A percentile compares a stretch with the other conserved stretches of the same genome.
These are phyloP conservation scores for Hydractinia symbiolongicarpus DNA, from an alignment of 30 jellyfish, hydroid and myxozoan species.

Conservation along the genomic window DNA sequence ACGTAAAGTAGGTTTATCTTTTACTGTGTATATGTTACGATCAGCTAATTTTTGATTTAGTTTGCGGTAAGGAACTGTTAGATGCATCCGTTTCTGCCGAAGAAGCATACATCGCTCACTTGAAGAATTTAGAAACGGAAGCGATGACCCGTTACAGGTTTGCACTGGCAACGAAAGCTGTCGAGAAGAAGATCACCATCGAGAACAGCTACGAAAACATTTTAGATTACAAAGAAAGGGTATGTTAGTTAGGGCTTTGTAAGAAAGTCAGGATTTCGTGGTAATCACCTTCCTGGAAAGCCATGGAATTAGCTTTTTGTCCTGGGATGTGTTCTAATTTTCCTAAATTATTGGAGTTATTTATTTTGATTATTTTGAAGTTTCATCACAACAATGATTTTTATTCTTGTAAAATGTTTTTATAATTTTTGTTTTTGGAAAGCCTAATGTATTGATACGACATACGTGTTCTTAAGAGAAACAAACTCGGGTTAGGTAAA, in stretches of 20 bases:
- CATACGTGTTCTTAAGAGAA: not conserved
- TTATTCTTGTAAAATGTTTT: not conserved
- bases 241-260: not conserved
- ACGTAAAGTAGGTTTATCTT: no score
- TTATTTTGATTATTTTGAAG: no score
- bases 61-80: constrained; percentile 8
- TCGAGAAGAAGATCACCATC: constrained; percentile 2
- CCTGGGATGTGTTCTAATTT: not conserved
- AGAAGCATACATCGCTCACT: not conserved
- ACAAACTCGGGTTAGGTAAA: not conserved
- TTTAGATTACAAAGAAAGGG: not conserved
- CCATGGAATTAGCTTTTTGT: not conserved
- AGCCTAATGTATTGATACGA: not conserved
- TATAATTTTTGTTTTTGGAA: not conserved
- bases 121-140: constrained; percentile 8
- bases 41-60: not conserved
- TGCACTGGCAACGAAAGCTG: constrained; percentile 11
- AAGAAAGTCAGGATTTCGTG: no score
- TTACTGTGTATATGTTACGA: no score
- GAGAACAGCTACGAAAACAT: constrained; percentile 12
- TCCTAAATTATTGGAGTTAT: not conserved
- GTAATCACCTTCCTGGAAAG: not conserved
- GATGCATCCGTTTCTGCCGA: constrained; percentile 12
- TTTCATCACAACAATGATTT: not conserved
- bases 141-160: not conserved